Evolutionary conservation across 2,888 invertebrate species (phyloP).

Genomic region (Rotaria socialis): DNA sequence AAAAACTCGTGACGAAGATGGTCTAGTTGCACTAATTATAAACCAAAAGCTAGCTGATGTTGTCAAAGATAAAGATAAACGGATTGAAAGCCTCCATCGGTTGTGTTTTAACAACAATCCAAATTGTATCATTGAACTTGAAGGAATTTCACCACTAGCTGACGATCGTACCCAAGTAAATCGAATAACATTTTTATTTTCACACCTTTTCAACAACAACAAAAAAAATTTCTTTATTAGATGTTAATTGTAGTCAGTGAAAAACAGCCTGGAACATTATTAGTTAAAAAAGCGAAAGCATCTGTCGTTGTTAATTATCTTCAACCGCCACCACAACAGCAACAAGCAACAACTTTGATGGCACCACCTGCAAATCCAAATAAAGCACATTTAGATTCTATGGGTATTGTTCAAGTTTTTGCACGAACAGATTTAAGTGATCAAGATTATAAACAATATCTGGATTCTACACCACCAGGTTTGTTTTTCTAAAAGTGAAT

Average conservation of each 20-base stretch:
- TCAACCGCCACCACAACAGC: conserved; percentile 55
- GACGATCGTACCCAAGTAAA: conserved; percentile 65
- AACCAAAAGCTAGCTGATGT: conserved; percentile 76
- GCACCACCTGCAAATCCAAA: conserved; percentile 67
- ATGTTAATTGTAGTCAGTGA: conserved; percentile 24
- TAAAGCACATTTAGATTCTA: conserved; percentile 70
- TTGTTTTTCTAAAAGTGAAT: conserved; percentile 47
- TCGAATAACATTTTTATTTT: background rate
- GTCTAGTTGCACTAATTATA: conserved; percentile 78
- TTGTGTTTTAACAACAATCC: conserved; percentile 71
- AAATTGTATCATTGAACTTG: conserved; percentile 73
- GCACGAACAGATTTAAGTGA: conserved; percentile 71
- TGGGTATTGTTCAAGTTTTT: conserved; percentile 53
- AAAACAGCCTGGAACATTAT: conserved; percentile 12
- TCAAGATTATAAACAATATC: conserved; percentile 70
- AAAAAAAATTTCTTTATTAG: background rate
- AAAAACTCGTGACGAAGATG: conserved; percentile 80
- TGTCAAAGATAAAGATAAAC: conserved; percentile 71
- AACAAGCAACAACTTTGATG: conserved; percentile 61
- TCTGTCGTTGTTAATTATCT: conserved; percentile 60
- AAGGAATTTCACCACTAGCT: conserved; percentile 72
- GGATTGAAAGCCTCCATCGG: conserved; percentile 56
- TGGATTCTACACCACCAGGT: conserved; percentile 75
- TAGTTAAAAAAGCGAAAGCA: conserved; percentile 65
- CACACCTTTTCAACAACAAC: no score